Conservation (phyloP, 2,797 vertebrate species). For the Lacerta agilis region DNA sequence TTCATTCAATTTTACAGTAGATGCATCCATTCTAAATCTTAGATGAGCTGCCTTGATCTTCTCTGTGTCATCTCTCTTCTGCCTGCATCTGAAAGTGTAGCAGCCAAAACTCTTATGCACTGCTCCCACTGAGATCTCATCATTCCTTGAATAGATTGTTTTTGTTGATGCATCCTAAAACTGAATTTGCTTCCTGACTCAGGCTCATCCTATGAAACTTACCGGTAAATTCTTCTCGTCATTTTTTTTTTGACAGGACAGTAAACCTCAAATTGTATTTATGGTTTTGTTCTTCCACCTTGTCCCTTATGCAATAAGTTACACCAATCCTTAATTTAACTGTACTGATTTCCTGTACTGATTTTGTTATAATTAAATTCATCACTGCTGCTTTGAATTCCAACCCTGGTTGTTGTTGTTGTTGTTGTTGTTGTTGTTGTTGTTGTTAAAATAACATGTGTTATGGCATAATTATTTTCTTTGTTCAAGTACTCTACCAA, state of each 20-base stretch:
- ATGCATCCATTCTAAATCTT: not conserved
- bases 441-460: not conserved
- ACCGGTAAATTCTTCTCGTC: not conserved
- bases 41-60: not conserved
- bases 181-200: constrained; percentile 12
- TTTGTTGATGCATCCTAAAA: not conserved
- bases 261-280: not conserved
- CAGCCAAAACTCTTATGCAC: not conserved
- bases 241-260: not conserved
- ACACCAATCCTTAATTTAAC: not conserved
- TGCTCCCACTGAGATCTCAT: not conserved
- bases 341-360: not conserved
- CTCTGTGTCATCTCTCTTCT: not conserved
- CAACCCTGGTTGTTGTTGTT: not conserved
- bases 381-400: not conserved
- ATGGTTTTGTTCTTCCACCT: not conserved
- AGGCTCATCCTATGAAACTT: not conserved
- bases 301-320: not conserved
- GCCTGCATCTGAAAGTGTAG: not conserved
- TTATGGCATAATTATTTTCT: not conserved
- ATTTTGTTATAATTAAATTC: not conserved
- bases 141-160: not conserved
- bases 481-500: not conserved
- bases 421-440: not conserved
- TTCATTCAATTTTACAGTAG: not conserved